phyloP scores from a whole-genome alignment of 2,113 vertebrate genomes.

The Erythrocebus patas region DNA sequence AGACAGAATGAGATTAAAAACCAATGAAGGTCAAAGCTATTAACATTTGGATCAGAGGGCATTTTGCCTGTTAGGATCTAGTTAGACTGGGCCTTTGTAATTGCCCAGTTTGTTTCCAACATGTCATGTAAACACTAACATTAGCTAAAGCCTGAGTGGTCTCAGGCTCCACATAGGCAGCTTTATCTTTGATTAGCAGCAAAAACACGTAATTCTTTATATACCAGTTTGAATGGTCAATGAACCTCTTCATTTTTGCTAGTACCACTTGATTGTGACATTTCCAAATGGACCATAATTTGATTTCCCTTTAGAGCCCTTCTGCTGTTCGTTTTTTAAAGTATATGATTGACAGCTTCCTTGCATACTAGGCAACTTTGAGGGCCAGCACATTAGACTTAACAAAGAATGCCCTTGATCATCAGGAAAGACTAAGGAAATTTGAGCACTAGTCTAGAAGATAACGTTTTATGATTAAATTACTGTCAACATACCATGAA shows the following conservation, averaged over 20 bases:
- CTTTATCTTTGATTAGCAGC: conserved; percentile 69
- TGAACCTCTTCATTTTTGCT: conserved; percentile 73
- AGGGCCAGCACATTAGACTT: conserved; percentile 64
- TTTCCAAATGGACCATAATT: conserved; percentile 74
- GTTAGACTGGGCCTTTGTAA: conserved; percentile 79
- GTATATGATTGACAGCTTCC: conserved; percentile 54
- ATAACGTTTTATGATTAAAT: conserved; percentile 53
- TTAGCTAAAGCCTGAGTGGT: conserved; percentile 78
- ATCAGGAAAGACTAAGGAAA: conserved; percentile 58
- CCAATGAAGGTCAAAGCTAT: conserved; percentile 82
- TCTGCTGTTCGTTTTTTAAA: conserved; percentile 57
- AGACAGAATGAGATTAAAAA: conserved; percentile 84
- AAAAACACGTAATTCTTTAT: conserved; percentile 58
- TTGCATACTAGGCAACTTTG: conserved; percentile 23
- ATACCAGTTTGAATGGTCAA: conserved; percentile 79
- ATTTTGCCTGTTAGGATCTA: conserved; percentile 79
- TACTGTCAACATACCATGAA: conserved; percentile 36
- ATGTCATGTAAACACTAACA: conserved; percentile 80
- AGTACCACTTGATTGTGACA: conserved; percentile 63
- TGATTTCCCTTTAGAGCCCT: conserved; percentile 73
- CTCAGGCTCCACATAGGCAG: conserved; percentile 51
- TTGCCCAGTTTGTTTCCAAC: conserved; percentile 78
- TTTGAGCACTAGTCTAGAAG: conserved; percentile 30
- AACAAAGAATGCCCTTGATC: conserved; percentile 72
- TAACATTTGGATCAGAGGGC: conserved; percentile 82